Percentiles rank a stretch among this genome's conserved stretches.
Evolutionary conservation across 2,113 vertebrate species (phyloP).

Genomic region (Ammodytes dubius): DNA sequence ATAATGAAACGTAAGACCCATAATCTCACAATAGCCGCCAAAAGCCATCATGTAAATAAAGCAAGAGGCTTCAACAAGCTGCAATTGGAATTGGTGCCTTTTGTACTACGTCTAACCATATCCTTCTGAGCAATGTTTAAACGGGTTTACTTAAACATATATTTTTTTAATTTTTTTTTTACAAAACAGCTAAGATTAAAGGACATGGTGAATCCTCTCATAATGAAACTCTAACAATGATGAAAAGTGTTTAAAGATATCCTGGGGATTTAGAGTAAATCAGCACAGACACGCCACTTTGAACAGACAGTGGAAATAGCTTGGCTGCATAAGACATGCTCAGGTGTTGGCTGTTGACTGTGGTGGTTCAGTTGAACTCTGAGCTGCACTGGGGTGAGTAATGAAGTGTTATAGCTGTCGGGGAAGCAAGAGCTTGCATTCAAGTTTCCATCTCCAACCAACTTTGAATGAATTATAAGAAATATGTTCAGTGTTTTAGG

Average conservation of each 20-base stretch:
- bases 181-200: neutral
- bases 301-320: neutral
- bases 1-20: conserved; percentile 16
- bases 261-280: neutral
- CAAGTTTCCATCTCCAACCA: neutral
- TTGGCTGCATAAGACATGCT: neutral
- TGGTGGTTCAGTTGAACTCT: neutral
- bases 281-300: neutral
- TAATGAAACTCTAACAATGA: neutral
- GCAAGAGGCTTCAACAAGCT: neutral
- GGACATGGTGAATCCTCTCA: neutral
- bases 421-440: neutral
- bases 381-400: neutral
- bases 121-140: neutral
- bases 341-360: neutral
- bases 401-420: neutral
- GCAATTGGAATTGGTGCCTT: neutral
- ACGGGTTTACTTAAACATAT: neutral
- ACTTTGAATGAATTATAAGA: neutral
- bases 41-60: conserved; percentile 9
- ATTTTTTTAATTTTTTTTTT: no score
- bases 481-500: neutral
- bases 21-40: conserved; percentile 20
- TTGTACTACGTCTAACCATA: neutral
- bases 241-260: neutral